Conservation (phyloP, 2,888 invertebrate species). For the Mamestra brassicae region DNA sequence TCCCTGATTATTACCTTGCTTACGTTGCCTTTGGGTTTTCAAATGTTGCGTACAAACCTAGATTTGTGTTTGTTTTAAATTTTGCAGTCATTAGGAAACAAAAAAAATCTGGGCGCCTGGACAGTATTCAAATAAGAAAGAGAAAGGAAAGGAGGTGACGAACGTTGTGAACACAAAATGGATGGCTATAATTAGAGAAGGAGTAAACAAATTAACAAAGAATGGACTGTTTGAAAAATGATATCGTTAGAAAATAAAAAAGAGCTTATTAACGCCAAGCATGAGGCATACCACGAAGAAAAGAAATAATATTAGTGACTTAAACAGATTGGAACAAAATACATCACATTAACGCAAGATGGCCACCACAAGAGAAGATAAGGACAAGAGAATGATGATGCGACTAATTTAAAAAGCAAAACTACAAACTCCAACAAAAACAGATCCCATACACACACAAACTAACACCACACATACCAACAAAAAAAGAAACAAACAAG, state of each 20-base stretch:
- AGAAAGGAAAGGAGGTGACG: neutral
- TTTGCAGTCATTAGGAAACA: too few relatives aligned
- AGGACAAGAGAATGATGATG: too few relatives aligned
- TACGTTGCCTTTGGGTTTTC: neutral
- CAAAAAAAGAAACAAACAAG: constrained; percentile 51
- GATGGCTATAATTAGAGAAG: too few relatives aligned
- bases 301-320: neutral
- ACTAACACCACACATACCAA: neutral
- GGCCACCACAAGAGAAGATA: too few relatives aligned
- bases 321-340: neutral
- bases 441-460: too few relatives aligned
- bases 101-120: too few relatives aligned
- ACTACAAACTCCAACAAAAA: too few relatives aligned
- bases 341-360: too few relatives aligned
- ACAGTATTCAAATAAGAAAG: neutral
- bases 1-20: neutral
- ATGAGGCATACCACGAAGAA: neutral
- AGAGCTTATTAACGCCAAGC: neutral
- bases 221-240: too few relatives aligned
- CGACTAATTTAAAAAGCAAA: too few relatives aligned
- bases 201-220: too few relatives aligned
- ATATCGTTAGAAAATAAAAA: too few relatives aligned
- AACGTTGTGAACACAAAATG: neutral
- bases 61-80: neutral
- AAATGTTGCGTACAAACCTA: neutral